Conservation (phyloP, 2,797 vertebrate species). For the Leptodactylus fallax region DNA sequence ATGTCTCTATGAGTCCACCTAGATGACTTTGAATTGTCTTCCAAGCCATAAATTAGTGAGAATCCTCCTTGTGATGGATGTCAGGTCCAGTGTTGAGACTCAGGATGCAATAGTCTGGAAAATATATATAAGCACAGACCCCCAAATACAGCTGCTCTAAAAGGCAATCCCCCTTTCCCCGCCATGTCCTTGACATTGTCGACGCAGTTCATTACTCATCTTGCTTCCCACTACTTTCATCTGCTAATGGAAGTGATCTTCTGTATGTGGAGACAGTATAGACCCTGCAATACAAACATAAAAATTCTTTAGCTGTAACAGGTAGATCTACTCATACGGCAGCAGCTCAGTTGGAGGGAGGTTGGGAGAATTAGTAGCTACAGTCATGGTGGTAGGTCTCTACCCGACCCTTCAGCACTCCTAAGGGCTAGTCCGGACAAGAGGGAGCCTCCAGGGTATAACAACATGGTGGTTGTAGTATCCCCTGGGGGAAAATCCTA, state of each 20-base stretch:
- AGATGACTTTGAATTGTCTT: not conserved
- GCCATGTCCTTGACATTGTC: not conserved
- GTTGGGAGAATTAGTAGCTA: no score
- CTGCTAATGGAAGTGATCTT: constrained; percentile 23
- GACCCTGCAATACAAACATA: constrained; percentile 28
- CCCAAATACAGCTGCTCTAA: not conserved
- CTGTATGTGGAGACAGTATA: constrained; percentile 36
- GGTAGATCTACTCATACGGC: no score
- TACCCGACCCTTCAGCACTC: no score
- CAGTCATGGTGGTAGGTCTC: no score
- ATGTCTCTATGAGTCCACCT: not conserved
- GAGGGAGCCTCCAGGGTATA: no score
- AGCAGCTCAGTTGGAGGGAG: no score
- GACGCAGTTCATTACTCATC: not conserved
- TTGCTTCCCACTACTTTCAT: not conserved
- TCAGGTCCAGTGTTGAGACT: constrained; percentile 13
- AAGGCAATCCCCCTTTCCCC: not conserved
- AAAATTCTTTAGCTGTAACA: not conserved
- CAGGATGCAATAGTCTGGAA: not conserved
- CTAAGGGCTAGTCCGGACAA: no score
- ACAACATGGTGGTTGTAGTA: no score
- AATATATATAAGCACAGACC: not conserved
- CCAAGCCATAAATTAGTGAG: not conserved
- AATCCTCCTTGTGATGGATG: not conserved
- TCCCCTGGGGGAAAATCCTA: no score